A percentile compares a stretch with the other conserved stretches of the same genome.
phyloP scores from a whole-genome alignment of 2,888 invertebrate species.

The Chrysotoxum bicinctum region DNA sequence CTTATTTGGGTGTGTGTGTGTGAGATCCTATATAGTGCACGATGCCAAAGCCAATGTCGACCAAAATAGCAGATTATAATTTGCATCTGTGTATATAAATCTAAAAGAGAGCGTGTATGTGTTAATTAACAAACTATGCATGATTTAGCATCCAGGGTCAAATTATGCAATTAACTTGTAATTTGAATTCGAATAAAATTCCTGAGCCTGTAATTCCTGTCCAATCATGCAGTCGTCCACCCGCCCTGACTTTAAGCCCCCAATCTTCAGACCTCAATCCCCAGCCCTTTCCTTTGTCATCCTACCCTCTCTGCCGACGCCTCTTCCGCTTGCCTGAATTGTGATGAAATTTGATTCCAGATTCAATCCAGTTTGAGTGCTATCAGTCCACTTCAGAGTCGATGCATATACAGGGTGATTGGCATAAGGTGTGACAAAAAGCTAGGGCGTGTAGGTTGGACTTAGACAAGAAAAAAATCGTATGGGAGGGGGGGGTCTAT shows the following conservation, averaged over 20 bases:
- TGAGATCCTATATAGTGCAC: background rate
- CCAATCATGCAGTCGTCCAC: slow-evolving; percentile 45
- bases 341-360: slow-evolving; percentile 67
- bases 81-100: background rate
- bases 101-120: slow-evolving; percentile 26
- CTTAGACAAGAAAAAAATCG: too few species aligned
- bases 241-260: slow-evolving; percentile 1
- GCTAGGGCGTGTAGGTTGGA: too few species aligned
- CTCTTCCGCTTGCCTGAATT: slow-evolving; percentile 16
- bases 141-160: slow-evolving; percentile 67
- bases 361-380: slow-evolving; percentile 63
- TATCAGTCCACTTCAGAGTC: slow-evolving; percentile 57
- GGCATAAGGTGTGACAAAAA: too few species aligned
- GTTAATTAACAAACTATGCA: slow-evolving; percentile 72
- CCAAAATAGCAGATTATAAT: slow-evolving; percentile 1
- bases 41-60: background rate
- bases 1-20: background rate
- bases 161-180: slow-evolving; percentile 72
- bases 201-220: slow-evolving; percentile 64
- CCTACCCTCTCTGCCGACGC: background rate
- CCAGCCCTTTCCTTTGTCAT: background rate
- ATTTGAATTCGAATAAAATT: slow-evolving; percentile 70
- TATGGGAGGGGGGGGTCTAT: too few species aligned
- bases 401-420: background rate
- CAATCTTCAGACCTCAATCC: background rate